These are phyloP conservation scores for Lepisosteus oculatus DNA, from an alignment of 2,113 vertebrate species.

Conservation along the genomic window DNA sequence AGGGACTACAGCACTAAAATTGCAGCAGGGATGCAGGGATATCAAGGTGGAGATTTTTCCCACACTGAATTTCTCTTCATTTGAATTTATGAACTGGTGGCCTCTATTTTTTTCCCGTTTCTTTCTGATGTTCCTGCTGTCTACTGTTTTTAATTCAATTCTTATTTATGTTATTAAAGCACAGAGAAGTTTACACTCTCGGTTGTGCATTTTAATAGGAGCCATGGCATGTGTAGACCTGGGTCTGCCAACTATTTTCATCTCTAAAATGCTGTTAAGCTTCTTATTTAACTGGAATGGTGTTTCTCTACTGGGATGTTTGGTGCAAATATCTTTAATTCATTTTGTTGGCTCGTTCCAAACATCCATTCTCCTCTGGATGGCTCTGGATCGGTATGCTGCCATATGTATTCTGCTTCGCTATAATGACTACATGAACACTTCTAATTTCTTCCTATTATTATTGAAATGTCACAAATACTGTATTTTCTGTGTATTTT, in stretches of 20 bases:
- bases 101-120: slow-evolving; percentile 16
- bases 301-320: slow-evolving; percentile 12
- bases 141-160: slow-evolving; percentile 7
- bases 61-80: background rate
- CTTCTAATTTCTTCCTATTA: background rate
- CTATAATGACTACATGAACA: slow-evolving; percentile 20
- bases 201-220: slow-evolving; percentile 21
- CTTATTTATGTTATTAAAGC: slow-evolving; percentile 22
- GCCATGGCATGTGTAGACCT: slow-evolving; percentile 20
- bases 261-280: slow-evolving; percentile 13
- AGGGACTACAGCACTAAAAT: no score
- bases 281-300: background rate
- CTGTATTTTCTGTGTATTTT: no score
- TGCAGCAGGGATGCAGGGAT: background rate
- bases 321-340: slow-evolving; percentile 24
- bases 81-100: slow-evolving; percentile 13
- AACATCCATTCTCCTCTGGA: background rate
- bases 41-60: background rate
- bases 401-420: slow-evolving; percentile 24
- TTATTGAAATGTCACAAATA: no score
- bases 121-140: background rate
- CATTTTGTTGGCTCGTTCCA: slow-evolving; percentile 3
- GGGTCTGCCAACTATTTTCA: slow-evolving; percentile 1
- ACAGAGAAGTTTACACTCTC: slow-evolving; percentile 9
- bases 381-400: slow-evolving; percentile 27